These are phyloP conservation scores for Spodoptera litura DNA, from an alignment of 1,140 invertebrate species.

Conservation along the genomic window DNA sequence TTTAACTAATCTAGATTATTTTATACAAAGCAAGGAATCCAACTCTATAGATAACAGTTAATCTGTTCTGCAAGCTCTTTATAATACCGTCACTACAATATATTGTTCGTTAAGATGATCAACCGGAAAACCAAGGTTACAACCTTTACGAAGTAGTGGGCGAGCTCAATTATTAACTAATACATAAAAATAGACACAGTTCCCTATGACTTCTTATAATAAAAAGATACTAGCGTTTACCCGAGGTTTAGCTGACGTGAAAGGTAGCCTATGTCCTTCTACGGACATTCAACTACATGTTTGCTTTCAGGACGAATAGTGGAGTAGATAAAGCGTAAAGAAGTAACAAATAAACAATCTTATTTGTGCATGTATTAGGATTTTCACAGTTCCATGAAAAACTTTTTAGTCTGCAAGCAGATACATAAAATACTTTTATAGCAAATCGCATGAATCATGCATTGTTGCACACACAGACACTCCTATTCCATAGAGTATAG, in stretches of 20 bases:
- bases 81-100: neutral
- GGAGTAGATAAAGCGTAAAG: no score
- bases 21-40: no score
- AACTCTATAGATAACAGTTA: no score
- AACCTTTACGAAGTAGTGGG: slow-evolving; percentile 3
- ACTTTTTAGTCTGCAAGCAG: neutral
- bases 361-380: no score
- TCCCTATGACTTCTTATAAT: neutral
- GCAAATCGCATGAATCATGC: slow-evolving; percentile 18
- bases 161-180: neutral
- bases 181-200: slow-evolving; percentile 17
- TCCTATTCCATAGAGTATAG: slow-evolving; percentile 4
- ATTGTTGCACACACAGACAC: neutral
- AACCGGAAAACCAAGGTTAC: slow-evolving; percentile 30
- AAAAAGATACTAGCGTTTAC: no score
- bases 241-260: no score
- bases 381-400: neutral
- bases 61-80: no score
- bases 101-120: neutral
- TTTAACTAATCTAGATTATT: no score
- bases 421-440: neutral
- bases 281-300: no score
- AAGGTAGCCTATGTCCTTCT: no score
- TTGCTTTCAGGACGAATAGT: no score
- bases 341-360: no score